Evolutionary conservation across 1,140 invertebrate genomes (phyloP).

Genomic region (Nautilus pompilius): DNA sequence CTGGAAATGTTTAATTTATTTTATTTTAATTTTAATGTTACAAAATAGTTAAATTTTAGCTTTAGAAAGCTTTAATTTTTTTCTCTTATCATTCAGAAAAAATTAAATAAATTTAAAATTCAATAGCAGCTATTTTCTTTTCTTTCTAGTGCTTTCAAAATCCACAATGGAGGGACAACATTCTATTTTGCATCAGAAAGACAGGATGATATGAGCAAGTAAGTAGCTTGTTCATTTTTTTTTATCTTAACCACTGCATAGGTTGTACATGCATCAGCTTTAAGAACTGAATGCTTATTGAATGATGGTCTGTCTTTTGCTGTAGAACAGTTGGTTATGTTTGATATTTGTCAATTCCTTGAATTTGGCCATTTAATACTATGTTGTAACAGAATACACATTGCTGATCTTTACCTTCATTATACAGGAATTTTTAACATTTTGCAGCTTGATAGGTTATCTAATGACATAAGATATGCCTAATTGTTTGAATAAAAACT

Average conservation of each 20-base stretch:
- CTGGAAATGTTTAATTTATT: no score
- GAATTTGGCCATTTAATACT: background rate
- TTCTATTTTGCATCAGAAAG: constrained; percentile 88
- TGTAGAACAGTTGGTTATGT: background rate
- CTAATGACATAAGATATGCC: no score
- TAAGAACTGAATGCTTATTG: background rate
- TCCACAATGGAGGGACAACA: constrained; percentile 80
- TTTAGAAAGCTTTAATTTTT: no score
- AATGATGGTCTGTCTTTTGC: background rate
- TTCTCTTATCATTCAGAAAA: no score
- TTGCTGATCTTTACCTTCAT: background rate
- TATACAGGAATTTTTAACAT: no score
- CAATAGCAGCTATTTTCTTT: constrained; percentile 2
- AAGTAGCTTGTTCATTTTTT: constrained; percentile 18
- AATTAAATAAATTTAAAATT: no score
- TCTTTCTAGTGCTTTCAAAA: constrained; percentile 72
- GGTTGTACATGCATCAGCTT: background rate
- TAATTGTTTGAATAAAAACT: no score
- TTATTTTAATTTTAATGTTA: no score
- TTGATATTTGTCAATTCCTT: background rate
- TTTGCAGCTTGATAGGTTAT: no score
- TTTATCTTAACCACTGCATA: background rate
- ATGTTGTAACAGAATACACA: background rate
- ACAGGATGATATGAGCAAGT: constrained; percentile 66
- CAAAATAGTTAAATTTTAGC: no score